phyloP scores from a whole-genome alignment of 2,888 invertebrate genomes.

The Drosophila longiperda region DNA sequence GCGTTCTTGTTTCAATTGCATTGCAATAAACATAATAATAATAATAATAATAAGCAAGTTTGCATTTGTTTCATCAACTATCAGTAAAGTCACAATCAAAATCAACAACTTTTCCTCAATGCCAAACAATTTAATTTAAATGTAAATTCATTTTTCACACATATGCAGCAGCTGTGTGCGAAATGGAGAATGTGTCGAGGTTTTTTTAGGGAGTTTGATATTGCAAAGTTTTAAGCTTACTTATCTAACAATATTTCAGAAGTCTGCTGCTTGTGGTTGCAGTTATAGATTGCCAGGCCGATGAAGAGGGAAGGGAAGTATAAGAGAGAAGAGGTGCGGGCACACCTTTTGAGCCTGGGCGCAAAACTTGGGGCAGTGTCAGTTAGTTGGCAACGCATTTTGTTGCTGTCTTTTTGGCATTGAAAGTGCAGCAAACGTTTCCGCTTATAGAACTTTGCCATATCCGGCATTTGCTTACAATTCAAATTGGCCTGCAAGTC shows the following conservation, averaged over 20 bases:
- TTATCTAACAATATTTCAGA: conserved; percentile 55
- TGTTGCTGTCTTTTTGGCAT: conserved; percentile 53
- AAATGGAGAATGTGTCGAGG: background rate
- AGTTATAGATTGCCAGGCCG: conserved; percentile 59
- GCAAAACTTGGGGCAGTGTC: conserved; percentile 37
- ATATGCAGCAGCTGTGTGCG: conserved; percentile 14
- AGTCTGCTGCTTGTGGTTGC: conserved; percentile 36
- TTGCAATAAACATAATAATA: conserved; percentile 32
- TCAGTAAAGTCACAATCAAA: conserved; percentile 12
- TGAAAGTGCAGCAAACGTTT: conserved; percentile 71
- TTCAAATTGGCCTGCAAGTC: conserved; percentile 64
- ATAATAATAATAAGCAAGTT: conserved; percentile 36
- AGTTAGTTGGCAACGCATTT: conserved; percentile 41
- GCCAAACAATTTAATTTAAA: conserved; percentile 62
- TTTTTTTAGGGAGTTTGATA: background rate
- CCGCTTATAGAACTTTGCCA: conserved; percentile 69
- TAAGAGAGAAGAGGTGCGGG: background rate
- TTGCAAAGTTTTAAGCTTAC: conserved; percentile 60
- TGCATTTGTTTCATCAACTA: conserved; percentile 45
- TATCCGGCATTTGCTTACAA: conserved; percentile 72
- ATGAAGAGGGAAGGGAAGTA: background rate
- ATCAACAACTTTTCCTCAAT: conserved; percentile 51
- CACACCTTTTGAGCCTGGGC: conserved; percentile 27
- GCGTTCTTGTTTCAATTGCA: conserved; percentile 29
- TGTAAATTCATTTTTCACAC: conserved; percentile 66